phyloP scores from a whole-genome alignment of 2,113 vertebrate species.

The Athene noctua region DNA sequence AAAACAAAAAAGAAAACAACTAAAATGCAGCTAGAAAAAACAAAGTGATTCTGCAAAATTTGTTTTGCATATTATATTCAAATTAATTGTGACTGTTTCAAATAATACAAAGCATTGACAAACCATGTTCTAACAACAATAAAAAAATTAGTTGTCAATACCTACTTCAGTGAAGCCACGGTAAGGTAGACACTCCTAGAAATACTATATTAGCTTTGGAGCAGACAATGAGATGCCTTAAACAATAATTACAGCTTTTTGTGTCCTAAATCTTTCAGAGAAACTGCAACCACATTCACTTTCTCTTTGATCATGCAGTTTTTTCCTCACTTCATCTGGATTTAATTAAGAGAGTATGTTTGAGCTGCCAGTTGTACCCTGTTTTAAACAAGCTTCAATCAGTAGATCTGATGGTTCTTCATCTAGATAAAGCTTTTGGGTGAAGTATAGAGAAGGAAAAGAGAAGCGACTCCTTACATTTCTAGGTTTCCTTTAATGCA shows the following conservation, averaged over 20 bases:
- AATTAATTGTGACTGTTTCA: not conserved
- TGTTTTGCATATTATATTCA: not conserved
- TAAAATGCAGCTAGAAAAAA: not conserved
- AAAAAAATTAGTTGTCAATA: not conserved
- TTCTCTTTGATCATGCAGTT: not conserved
- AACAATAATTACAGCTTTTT: not conserved
- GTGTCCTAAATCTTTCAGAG: constrained; percentile 35
- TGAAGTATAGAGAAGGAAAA: not conserved
- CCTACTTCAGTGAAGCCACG: not conserved
- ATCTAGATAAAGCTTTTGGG: not conserved
- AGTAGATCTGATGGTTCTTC: not conserved
- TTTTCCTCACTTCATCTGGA: not conserved
- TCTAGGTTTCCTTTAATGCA: not conserved
- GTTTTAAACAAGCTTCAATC: not conserved
- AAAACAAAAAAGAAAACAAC: not conserved
- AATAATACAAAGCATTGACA: not conserved
- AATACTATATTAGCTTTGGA: not conserved
- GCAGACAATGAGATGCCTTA: not conserved
- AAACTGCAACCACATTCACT: not conserved
- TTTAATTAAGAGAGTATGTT: constrained; percentile 13
- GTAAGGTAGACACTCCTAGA: not conserved
- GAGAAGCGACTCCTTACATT: not conserved
- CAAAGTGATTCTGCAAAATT: not conserved
- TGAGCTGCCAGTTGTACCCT: not conserved
- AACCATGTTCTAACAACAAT: not conserved